A percentile compares a stretch with the other conserved stretches of the same genome.
phyloP scores from a whole-genome alignment of 1,140 invertebrate species.

The Bombus superbus region DNA sequence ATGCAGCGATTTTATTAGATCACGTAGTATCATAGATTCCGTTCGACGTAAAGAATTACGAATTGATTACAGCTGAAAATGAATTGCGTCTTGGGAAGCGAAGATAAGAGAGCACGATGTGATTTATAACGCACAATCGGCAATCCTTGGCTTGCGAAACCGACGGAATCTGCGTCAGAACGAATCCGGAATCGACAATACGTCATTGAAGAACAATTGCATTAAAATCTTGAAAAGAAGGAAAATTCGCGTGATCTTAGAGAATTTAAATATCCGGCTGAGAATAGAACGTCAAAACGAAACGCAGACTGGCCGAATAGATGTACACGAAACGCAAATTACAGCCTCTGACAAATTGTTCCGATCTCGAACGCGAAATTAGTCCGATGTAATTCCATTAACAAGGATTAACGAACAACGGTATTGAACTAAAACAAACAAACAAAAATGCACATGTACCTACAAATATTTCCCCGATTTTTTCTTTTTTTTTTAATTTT shows the following conservation, averaged over 20 bases:
- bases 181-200: not conserved
- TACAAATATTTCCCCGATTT: too few species aligned
- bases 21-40: not conserved
- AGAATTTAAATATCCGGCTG: not conserved
- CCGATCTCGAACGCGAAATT: conserved; percentile 17
- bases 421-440: not conserved
- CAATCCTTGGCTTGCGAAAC: conserved; percentile 27
- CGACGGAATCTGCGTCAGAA: not conserved
- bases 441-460: not conserved
- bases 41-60: not conserved
- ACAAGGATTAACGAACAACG: not conserved
- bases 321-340: not conserved
- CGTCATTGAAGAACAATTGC: not conserved
- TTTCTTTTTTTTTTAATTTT: not conserved
- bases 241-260: not conserved
- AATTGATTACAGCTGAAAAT: conserved; percentile 28
- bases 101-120: conserved; percentile 51
- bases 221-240: not conserved
- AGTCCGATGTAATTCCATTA: not conserved
- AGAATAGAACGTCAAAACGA: not conserved
- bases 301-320: not conserved
- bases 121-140: conserved; percentile 47
- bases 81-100: conserved; percentile 9
- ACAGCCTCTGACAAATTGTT: not conserved
- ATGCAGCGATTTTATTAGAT: not conserved